Conservation (phyloP, 1,140 invertebrate species). For the Ephestia elutella region DNA sequence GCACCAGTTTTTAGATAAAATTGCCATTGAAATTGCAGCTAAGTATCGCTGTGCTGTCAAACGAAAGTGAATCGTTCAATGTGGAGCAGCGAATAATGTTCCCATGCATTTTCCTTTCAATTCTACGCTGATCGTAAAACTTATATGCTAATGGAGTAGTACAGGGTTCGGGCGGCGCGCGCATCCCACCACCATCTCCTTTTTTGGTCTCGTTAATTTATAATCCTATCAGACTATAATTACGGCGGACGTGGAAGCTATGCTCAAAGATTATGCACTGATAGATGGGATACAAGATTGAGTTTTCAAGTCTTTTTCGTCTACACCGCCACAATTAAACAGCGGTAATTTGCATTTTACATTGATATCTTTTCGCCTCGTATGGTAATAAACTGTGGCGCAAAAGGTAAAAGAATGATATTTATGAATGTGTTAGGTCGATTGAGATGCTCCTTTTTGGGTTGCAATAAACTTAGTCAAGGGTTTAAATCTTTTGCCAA, state of each 20-base stretch:
- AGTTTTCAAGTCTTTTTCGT: slow-evolving; percentile 7
- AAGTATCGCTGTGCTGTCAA: slow-evolving; percentile 11
- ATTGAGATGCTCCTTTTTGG: background rate
- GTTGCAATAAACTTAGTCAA: background rate
- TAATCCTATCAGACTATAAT: slow-evolving; percentile 41
- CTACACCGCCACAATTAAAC: background rate
- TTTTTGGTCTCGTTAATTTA: slow-evolving; percentile 48
- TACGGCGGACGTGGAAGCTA: slow-evolving; percentile 23
- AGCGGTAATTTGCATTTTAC: slow-evolving; percentile 7
- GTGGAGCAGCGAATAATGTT: slow-evolving; percentile 13
- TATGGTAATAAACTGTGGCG: background rate
- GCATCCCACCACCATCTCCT: slow-evolving; percentile 24
- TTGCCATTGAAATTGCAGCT: background rate
- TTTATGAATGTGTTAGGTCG: background rate
- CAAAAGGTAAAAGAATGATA: background rate
- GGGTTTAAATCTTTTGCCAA: background rate
- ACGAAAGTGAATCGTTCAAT: slow-evolving; percentile 31
- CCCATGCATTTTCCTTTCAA: slow-evolving; percentile 34
- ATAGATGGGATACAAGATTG: slow-evolving; percentile 11
- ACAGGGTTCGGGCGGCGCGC: slow-evolving; percentile 37
- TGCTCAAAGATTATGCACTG: slow-evolving; percentile 21
- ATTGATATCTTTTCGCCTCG: slow-evolving; percentile 3
- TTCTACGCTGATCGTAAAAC: slow-evolving; percentile 21
- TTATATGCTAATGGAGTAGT: slow-evolving; percentile 48
- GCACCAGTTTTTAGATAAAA: slow-evolving; percentile 1